Conservation (phyloP, 2,797 vertebrate species). For the Urocyon cinereoargenteus region DNA sequence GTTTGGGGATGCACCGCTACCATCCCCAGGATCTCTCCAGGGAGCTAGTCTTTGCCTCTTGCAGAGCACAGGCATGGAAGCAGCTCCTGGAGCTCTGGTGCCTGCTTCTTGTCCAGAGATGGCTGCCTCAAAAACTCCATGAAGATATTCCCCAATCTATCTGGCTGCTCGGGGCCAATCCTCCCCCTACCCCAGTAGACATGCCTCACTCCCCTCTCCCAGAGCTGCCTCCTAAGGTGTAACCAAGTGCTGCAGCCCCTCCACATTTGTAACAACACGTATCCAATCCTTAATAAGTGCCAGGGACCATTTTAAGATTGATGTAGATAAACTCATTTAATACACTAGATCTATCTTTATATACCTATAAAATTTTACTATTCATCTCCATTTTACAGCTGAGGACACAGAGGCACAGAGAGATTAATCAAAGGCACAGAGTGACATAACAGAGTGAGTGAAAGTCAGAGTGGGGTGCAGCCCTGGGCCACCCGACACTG, state of each 20-base stretch:
- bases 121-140: neutral
- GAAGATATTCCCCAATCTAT: neutral
- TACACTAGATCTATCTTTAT: neutral
- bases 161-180: neutral
- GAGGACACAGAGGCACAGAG: slow-evolving; percentile 63
- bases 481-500: neutral
- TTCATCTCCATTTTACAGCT: slow-evolving; percentile 7
- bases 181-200: neutral
- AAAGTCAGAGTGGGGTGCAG: neutral
- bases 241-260: neutral
- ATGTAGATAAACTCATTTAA: slow-evolving; percentile 62
- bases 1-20: neutral
- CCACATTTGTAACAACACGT: neutral
- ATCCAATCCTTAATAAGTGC: neutral
- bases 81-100: neutral
- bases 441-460: neutral
- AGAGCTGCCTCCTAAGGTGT: neutral
- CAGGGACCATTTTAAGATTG: slow-evolving; percentile 34
- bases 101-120: neutral
- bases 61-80: neutral
- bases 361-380: neutral
- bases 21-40: neutral
- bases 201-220: neutral
- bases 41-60: neutral
- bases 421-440: neutral